phyloP scores from a whole-genome alignment of 2,113 vertebrate species.

The Aptenodytes forsteri region DNA sequence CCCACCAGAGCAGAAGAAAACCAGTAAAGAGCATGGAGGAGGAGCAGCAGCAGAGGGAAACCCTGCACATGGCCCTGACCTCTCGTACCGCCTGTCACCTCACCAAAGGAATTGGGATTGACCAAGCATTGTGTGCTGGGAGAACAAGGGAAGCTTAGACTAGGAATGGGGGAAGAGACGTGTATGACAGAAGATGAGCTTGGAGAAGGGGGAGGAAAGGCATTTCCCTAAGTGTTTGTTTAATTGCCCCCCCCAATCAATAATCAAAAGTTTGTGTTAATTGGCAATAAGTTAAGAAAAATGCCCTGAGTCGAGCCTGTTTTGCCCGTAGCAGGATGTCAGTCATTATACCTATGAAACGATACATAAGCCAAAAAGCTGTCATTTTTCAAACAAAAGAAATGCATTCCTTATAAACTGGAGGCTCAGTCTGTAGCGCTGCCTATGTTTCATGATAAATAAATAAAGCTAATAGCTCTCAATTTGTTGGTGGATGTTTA shows the following conservation, averaged over 20 bases:
- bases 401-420: not conserved
- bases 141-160: not conserved
- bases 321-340: not conserved
- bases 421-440: not conserved
- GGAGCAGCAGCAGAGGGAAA: not conserved
- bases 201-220: not conserved
- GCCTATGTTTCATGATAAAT: not conserved
- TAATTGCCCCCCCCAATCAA: not conserved
- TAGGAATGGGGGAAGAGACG: not conserved
- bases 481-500: not conserved
- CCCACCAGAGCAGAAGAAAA: not conserved
- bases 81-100: not conserved
- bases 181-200: not conserved
- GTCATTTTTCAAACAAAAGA: not conserved
- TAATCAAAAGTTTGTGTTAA: not conserved
- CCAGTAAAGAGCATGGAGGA: not conserved
- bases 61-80: fast-evolving
- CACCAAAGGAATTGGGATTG: not conserved
- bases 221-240: not conserved
- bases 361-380: not conserved
- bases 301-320: not conserved
- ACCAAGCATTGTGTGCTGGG: fast-evolving
- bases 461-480: not conserved
- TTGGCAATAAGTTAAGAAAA: not conserved
- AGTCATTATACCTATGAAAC: not conserved